Conservation (phyloP, 35 echinoderm and acorn worm genomes). For the Eucidaris tribuloides region DNA sequence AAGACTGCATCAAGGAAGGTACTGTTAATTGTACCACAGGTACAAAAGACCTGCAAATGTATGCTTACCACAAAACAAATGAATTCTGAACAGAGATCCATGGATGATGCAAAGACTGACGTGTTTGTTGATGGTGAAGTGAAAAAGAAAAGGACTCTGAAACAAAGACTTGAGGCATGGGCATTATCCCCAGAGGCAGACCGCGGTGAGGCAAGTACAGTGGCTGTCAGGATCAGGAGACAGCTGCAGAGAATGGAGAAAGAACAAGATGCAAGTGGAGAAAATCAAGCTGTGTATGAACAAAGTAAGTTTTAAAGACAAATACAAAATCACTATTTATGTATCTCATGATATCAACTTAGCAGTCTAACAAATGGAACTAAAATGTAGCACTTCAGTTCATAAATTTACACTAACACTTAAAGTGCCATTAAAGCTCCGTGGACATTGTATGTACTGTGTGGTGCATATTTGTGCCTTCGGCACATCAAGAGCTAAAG, state of each 20-base stretch:
- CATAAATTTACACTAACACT: too few relatives aligned
- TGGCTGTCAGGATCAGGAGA: not conserved
- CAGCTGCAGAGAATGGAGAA: not conserved
- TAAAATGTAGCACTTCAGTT: too few relatives aligned
- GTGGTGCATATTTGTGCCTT: too few relatives aligned
- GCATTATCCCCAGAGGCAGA: constrained; percentile 4
- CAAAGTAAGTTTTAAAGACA: not conserved
- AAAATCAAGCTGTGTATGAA: not conserved
- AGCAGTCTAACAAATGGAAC: too few relatives aligned
- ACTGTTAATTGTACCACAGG: too few relatives aligned
- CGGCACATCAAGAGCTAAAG: too few relatives aligned
- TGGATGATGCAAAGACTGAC: too few relatives aligned
- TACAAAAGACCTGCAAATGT: too few relatives aligned
- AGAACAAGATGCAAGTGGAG: not conserved
- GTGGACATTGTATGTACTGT: not conserved
- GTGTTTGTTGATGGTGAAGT: constrained; percentile 3
- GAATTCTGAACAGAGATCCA: too few relatives aligned
- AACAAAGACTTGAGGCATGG: not conserved
- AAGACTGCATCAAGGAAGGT: too few relatives aligned
- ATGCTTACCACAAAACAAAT: too few relatives aligned
- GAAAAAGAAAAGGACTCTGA: not conserved
- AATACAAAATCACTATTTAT: not conserved
- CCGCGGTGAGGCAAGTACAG: not conserved
- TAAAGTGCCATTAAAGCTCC: not conserved
- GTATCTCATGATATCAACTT: too few relatives aligned